Percentiles rank a stretch among this genome's conserved stretches.
These are phyloP conservation scores for Zeus faber DNA, from an alignment of 2,113 vertebrate genomes.

Conservation along the genomic window DNA sequence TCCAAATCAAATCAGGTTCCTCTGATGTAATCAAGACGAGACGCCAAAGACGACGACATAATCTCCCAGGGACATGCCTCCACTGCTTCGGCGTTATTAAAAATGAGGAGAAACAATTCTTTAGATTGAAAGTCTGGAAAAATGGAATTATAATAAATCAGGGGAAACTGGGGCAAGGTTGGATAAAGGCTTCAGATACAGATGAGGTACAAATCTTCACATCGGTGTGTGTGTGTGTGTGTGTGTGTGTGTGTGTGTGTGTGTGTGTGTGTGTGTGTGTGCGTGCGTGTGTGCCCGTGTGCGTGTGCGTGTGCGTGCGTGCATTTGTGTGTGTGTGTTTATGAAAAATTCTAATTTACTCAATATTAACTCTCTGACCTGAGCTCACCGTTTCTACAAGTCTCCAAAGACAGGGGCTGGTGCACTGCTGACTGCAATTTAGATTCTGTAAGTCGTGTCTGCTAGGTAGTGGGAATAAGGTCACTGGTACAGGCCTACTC, in stretches of 20 bases:
- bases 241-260: conserved; percentile 1
- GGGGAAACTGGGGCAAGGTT: conserved; percentile 70
- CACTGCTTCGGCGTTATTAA: conserved; percentile 65
- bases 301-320: conserved; percentile 26
- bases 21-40: conserved; percentile 74
- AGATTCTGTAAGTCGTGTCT: too few species aligned
- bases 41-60: conserved; percentile 63
- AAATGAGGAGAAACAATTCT: conserved; percentile 72
- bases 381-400: conserved; percentile 10
- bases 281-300: neutral
- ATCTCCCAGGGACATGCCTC: conserved; percentile 65
- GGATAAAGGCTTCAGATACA: conserved; percentile 67
- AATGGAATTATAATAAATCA: conserved; percentile 75
- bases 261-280: conserved; percentile 6
- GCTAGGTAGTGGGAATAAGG: neutral
- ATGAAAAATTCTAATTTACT: conserved; percentile 53
- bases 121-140: conserved; percentile 74
- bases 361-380: conserved; percentile 50
- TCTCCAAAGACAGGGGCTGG: conserved; percentile 4
- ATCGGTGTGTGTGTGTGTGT: conserved; percentile 31
- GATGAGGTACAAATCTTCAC: conserved; percentile 70
- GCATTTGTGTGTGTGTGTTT: conserved; percentile 28
- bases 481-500: conserved; percentile 11
- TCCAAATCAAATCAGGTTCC: conserved; percentile 71
- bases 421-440: neutral